These are phyloP conservation scores for Synanthedon vespiformis DNA, from an alignment of 2,888 invertebrate genomes.

Conservation along the genomic window DNA sequence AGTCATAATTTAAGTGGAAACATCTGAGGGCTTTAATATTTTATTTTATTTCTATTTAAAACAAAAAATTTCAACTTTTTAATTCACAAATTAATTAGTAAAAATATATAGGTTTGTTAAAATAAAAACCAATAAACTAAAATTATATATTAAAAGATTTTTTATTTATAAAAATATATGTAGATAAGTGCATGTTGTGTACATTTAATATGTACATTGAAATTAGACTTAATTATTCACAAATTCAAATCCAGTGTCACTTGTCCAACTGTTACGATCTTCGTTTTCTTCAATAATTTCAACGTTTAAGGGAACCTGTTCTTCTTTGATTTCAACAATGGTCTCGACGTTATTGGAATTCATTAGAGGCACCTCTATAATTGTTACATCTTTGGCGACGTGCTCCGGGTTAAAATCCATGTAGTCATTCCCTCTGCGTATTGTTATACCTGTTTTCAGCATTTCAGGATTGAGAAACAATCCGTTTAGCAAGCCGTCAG, in stretches of 20 bases:
- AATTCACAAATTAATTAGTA: too few species aligned
- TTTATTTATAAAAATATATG: too few species aligned
- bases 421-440: conserved; percentile 37
- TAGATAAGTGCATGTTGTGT: too few species aligned
- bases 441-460: conserved; percentile 25
- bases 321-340: conserved; percentile 11
- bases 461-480: conserved; percentile 37
- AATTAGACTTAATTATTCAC: too few species aligned
- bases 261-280: not conserved
- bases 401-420: conserved; percentile 38
- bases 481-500: conserved; percentile 23
- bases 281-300: not conserved
- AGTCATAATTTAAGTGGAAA: too few species aligned
- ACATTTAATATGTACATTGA: too few species aligned
- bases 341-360: conserved; percentile 3
- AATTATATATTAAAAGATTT: too few species aligned
- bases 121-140: too few species aligned
- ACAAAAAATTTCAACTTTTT: too few species aligned
- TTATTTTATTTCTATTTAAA: too few species aligned
- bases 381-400: conserved; percentile 8
- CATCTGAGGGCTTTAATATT: too few species aligned
- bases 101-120: too few species aligned
- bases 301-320: not conserved
- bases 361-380: conserved; percentile 9
- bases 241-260: not conserved